phyloP scores from a whole-genome alignment of 2,113 vertebrate genomes.

The Alligator sinensis region DNA sequence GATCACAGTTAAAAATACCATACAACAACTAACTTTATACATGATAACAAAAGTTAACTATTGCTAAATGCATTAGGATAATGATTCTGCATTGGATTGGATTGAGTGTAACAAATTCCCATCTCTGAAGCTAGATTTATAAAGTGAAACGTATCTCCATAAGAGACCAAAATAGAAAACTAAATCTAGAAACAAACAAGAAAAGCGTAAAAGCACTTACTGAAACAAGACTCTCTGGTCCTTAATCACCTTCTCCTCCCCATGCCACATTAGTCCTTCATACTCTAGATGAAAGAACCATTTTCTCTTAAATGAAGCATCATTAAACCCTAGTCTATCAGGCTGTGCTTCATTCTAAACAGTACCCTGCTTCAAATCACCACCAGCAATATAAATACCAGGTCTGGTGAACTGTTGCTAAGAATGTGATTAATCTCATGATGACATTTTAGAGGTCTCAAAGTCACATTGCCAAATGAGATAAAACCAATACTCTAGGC shows the following conservation, averaged over 20 bases:
- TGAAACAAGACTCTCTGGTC: neutral
- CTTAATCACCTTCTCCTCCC: neutral
- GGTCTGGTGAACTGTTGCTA: constrained; percentile 47
- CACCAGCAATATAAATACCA: constrained; percentile 14
- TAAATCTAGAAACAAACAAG: constrained; percentile 19
- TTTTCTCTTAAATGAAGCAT: constrained; percentile 47
- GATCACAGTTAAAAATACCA: no score
- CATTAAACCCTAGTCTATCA: constrained; percentile 16
- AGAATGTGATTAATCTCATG: constrained; percentile 34
- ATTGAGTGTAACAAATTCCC: neutral
- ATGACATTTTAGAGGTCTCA: constrained; percentile 55
- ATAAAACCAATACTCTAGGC: constrained; percentile 54
- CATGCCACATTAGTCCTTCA: constrained; percentile 5
- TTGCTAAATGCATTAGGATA: neutral
- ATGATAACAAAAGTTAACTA: neutral
- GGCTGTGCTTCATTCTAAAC: constrained; percentile 25
- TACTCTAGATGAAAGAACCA: constrained; percentile 29
- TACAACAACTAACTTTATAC: neutral
- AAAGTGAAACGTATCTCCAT: constrained; percentile 7
- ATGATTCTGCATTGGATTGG: neutral
- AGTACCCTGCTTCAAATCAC: constrained; percentile 10
- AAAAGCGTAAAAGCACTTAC: constrained; percentile 4
- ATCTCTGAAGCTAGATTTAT: neutral
- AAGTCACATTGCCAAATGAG: constrained; percentile 55
- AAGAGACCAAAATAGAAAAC: neutral